Conservation (phyloP, 2,797 vertebrate species). For the Coilia nasus region DNA sequence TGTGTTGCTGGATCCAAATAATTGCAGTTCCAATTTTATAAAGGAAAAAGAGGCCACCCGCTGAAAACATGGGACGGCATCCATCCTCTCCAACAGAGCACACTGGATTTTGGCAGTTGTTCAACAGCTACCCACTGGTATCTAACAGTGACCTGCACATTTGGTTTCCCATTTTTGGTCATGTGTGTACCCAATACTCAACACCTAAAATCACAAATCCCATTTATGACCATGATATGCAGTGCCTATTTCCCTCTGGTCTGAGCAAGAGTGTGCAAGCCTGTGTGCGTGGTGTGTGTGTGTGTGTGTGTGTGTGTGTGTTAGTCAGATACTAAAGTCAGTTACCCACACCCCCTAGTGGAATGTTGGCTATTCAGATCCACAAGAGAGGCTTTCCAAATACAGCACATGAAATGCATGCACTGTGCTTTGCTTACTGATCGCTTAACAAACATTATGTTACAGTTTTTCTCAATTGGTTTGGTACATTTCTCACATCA, state of each 20-base stretch:
- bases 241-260: not conserved
- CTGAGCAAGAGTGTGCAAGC: not conserved
- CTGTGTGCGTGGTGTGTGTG: not conserved
- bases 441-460: not conserved
- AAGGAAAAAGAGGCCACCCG: slow-evolving; percentile 3
- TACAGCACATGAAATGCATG: not conserved
- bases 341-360: slow-evolving; percentile 18
- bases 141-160: slow-evolving; percentile 15
- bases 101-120: not conserved
- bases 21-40: slow-evolving; percentile 15
- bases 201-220: slow-evolving; percentile 19
- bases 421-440: not conserved
- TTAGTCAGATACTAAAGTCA: slow-evolving; percentile 5
- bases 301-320: not conserved
- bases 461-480: no score
- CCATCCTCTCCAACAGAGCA: slow-evolving; percentile 10
- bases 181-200: slow-evolving; percentile 1
- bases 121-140: slow-evolving; percentile 8
- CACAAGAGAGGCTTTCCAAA: not conserved
- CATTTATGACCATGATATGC: not conserved
- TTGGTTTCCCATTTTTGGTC: not conserved
- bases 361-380: not conserved
- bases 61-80: slow-evolving; percentile 14
- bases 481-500: no score
- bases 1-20: not conserved